These are phyloP conservation scores for Calonectris borealis DNA, from an alignment of 2,113 vertebrate species.

Conservation along the genomic window DNA sequence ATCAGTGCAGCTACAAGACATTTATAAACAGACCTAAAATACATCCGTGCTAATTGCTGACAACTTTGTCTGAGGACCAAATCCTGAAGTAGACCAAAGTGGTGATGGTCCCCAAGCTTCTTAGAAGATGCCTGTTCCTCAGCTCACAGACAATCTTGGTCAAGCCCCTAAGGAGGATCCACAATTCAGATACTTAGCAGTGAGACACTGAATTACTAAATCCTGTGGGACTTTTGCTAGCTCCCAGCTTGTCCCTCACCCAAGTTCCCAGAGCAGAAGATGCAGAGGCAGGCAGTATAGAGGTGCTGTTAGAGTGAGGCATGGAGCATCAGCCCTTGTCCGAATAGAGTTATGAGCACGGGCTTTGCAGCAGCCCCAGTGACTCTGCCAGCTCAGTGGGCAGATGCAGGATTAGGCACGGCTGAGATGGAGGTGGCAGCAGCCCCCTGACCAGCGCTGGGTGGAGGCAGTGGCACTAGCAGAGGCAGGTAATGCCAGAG, in stretches of 20 bases:
- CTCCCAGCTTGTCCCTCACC: not conserved
- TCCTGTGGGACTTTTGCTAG: not conserved
- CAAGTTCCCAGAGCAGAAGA: not conserved
- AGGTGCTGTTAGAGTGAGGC: not conserved
- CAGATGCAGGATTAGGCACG: fast-evolving
- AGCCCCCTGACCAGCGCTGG: not conserved
- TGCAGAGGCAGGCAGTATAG: not conserved
- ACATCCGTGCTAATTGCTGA: constrained; percentile 9
- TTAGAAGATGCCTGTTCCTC: not conserved
- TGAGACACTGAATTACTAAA: not conserved
- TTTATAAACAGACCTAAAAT: constrained; percentile 49
- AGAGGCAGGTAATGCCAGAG: not conserved
- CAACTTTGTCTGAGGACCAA: not conserved
- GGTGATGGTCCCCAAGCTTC: not conserved
- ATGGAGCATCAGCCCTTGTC: not conserved
- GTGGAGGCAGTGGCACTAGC: not conserved
- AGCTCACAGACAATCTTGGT: not conserved
- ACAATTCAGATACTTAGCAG: not conserved
- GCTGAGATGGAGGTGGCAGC: not conserved
- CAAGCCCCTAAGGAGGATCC: not conserved
- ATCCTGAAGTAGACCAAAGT: not conserved
- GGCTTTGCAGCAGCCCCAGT: not conserved
- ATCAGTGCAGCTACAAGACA: constrained; percentile 38
- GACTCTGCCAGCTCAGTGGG: not conserved
- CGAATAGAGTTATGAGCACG: not conserved